Evolutionary conservation across 2,888 invertebrate genomes (phyloP).

Genomic region (Agonum fuliginosum): DNA sequence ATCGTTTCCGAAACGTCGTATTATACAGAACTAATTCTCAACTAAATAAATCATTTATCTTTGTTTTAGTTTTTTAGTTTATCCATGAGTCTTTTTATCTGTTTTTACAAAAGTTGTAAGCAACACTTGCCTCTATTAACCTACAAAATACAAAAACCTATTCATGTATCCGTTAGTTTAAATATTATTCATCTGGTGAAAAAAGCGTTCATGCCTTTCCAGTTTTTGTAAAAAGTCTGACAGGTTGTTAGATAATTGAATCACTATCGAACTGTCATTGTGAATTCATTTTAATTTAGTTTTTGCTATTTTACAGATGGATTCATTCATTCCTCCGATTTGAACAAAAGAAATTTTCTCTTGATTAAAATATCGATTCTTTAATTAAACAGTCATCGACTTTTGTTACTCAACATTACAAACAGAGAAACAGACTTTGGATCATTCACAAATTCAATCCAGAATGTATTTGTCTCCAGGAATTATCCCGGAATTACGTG

Average conservation of each 20-base stretch:
- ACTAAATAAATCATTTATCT: no score
- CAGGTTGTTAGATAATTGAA: constrained; percentile 23
- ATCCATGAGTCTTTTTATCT: no score
- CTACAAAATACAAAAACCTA: not conserved
- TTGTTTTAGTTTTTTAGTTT: no score
- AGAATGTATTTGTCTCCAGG: no score
- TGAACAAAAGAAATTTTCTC: not conserved
- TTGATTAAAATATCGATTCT: constrained; percentile 15
- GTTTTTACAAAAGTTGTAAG: no score
- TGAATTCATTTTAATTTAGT: constrained; percentile 30
- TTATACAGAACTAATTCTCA: no score
- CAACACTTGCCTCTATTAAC: not conserved
- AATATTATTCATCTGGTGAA: not conserved
- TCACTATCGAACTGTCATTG: not conserved
- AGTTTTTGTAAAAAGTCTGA: not conserved
- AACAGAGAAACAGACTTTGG: no score
- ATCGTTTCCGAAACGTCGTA: no score
- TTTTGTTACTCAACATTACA: no score
- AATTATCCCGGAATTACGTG: no score
- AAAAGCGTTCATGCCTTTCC: not conserved
- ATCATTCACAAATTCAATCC: no score
- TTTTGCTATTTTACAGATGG: constrained; percentile 26
- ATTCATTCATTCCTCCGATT: not conserved
- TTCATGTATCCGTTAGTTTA: not conserved
- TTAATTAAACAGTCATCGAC: not conserved